phyloP scores from a whole-genome alignment of 2,888 invertebrate species.

The Sisyra nigra region DNA sequence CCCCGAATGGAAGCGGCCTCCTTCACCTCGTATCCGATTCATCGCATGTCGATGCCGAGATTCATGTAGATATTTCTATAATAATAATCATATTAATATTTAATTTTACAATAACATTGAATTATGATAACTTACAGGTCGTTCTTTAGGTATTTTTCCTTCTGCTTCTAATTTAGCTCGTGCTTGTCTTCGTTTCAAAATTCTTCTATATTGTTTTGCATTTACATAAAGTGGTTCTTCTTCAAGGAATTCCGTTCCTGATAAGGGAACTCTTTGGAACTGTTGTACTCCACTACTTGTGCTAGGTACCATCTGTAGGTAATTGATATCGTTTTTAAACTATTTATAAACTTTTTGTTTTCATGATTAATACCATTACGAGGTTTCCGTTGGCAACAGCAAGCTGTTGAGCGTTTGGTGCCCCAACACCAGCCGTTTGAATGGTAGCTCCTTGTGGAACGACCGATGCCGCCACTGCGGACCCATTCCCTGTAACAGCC shows the following conservation, averaged over 20 bases:
- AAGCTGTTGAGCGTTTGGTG: constrained; percentile 32
- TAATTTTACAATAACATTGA: constrained; percentile 1
- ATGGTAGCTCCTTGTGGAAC: constrained; percentile 22
- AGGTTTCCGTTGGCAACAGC: constrained; percentile 53
- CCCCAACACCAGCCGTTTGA: constrained; percentile 29
- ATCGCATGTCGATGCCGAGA: constrained; percentile 94
- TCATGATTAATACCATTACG: constrained; percentile 38
- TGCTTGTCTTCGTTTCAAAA: constrained; percentile 85
- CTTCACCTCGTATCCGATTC: constrained; percentile 93
- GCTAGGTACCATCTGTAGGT: constrained; percentile 37
- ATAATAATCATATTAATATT: constrained; percentile 1
- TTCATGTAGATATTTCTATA: constrained; percentile 94
- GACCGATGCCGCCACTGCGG: constrained; percentile 26
- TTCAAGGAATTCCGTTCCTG: constrained; percentile 51
- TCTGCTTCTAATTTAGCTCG: constrained; percentile 87
- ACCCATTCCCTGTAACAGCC: constrained; percentile 20
- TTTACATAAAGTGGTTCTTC: constrained; percentile 97
- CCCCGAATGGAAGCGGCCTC: constrained; percentile 84
- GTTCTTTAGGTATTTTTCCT: constrained; percentile 91
- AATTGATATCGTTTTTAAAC: constrained; percentile 11
- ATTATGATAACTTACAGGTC: constrained; percentile 33
- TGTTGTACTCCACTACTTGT: constrained; percentile 29
- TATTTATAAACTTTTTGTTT: background rate
- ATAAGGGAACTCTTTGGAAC: constrained; percentile 42
- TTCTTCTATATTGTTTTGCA: constrained; percentile 93